phyloP scores from a whole-genome alignment of 2,888 invertebrate species.

The Mimachlamys varia region DNA sequence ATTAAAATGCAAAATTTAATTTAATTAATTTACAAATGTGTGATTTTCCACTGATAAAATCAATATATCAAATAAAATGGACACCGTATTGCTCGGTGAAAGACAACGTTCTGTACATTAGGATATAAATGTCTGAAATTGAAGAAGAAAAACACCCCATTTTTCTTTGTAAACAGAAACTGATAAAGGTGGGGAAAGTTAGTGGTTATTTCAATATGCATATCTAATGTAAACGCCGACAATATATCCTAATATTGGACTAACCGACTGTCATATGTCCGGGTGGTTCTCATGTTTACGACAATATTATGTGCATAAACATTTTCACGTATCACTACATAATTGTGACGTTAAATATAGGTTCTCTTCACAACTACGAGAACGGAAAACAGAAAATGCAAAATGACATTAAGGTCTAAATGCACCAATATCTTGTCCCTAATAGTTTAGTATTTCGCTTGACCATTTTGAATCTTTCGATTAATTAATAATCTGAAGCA shows the following conservation, averaged over 20 bases:
- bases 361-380: not conserved
- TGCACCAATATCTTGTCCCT: not conserved
- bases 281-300: slow-evolving; percentile 6
- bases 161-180: not conserved
- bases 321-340: not conserved
- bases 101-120: not conserved
- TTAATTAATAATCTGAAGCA: not conserved
- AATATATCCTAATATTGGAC: not conserved
- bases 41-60: not conserved
- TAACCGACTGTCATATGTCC: not conserved
- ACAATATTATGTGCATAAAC: slow-evolving; percentile 19
- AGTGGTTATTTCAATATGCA: not conserved
- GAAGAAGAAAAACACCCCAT: not conserved
- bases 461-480: not conserved
- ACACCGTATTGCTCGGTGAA: not conserved
- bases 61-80: not conserved
- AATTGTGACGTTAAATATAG: not conserved
- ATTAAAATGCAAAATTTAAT: slow-evolving; percentile 10
- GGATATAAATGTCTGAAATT: not conserved
- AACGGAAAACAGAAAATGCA: not conserved
- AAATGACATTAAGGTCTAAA: not conserved
- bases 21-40: not conserved
- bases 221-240: not conserved
- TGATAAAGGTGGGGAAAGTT: not conserved
- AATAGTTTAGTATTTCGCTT: too few species aligned